Evolutionary conservation across 1,140 invertebrate genomes (phyloP).

Genomic region (Achroia grisella): DNA sequence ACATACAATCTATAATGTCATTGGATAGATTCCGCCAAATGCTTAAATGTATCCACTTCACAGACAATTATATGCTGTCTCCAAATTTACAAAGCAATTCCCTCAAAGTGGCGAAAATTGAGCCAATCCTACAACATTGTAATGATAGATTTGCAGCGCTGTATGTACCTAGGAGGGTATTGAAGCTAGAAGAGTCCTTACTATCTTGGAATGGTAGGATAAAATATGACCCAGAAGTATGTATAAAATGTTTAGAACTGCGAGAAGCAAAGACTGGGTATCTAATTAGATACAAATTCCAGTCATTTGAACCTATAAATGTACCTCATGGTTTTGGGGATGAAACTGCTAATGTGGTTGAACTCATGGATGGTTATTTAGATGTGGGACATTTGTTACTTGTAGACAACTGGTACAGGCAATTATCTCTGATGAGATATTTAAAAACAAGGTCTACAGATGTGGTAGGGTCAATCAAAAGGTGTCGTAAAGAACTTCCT

Average conservation of each 20-base stretch:
- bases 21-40: conserved; percentile 14
- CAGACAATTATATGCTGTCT: conserved; percentile 10
- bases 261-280: conserved; percentile 20
- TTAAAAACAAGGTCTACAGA: conserved; percentile 11
- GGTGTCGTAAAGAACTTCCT: conserved; percentile 7
- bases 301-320: conserved; percentile 10
- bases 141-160: conserved; percentile 18
- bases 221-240: conserved; percentile 20
- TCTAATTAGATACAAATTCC: conserved; percentile 8
- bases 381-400: conserved; percentile 10
- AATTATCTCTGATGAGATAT: conserved; percentile 7
- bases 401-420: conserved; percentile 20
- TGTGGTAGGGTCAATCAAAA: conserved; percentile 15
- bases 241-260: conserved; percentile 24
- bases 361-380: conserved; percentile 15
- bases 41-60: conserved; percentile 19
- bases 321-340: conserved; percentile 11
- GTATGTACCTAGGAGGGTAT: conserved; percentile 9
- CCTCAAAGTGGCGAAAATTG: conserved; percentile 19
- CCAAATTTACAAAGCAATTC: conserved; percentile 1
- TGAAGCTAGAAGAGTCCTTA: conserved; percentile 22
- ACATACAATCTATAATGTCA: conserved; percentile 17
- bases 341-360: conserved; percentile 10
- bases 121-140: conserved; percentile 19
- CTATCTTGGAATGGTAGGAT: conserved; percentile 23